Evolutionary conservation across 2,888 invertebrate genomes (phyloP), one percentile per base, ranked within the genome.

Genomic region (Phaedon cochleariae): DNA sequence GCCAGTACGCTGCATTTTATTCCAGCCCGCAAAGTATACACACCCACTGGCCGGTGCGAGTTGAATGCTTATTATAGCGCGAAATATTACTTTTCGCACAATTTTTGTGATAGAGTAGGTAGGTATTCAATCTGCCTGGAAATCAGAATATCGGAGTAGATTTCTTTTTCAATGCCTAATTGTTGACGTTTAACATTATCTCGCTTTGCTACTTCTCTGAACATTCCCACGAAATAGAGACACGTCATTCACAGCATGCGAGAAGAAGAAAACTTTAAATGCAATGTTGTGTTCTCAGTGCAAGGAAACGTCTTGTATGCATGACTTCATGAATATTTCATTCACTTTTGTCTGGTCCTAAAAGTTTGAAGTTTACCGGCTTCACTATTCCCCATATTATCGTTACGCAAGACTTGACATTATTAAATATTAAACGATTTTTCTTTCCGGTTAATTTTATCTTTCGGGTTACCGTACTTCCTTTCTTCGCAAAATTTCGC

Each of bases 381-480:
- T 62, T 64, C 59, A 61, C 67, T 76, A 78, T 79, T 82, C 82
- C 82, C 82, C 67, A 74, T 76, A 74, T 78, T 74, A 75, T 80
- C 81, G 81, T 82, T 81, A 82, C 80, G 80, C 80, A 80, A 77
- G 76, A 76, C 75, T 77, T 78, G 76, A 76, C 80, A 76, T 74
- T 75, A 76, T 81, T 81, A 81, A 82, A 82, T 82, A 82, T 82
- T 82, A 79, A 82, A 80, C 75, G 76, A 76, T 67, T 70, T 74
- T 73, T 73, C 72, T 69, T 67, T 71, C 37, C 22, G 41, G 46
- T 54, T 62, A 70, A 67, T 68, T 67, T 70, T 67, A 72, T 73
- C 74, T 73, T 70, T 67, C 69, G 62, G 55, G 68, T 68, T 62
- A 55, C 66, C 48, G 59, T 67, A 62, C 54, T 62, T 66, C 61